Base-by-base conservation (phyloP, 1,140 invertebrate species). In the Olivierus martensii region DNA sequence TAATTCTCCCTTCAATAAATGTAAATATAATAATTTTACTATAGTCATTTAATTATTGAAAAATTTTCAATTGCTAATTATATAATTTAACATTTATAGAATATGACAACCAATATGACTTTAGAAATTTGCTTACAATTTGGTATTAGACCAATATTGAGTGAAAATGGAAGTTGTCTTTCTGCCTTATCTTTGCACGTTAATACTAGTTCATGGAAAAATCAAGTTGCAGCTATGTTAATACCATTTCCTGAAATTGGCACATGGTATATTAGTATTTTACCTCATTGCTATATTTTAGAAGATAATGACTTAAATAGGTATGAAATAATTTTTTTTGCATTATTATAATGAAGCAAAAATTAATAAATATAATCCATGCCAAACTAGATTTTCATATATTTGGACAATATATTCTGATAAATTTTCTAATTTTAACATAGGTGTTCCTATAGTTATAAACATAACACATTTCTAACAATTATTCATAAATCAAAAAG, bases 221-320 rank as follows among this genome's bases (percentile, higher is more conserved):
- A 57, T 56, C 55, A 62, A 2, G 57, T 73, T 44, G 59, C 60
- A 28, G 67, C 55, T 46, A 62, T 82, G 5, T 74, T 82, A 55
- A 77, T 87, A 12, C 84, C 85, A 1, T 87, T 77, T 64, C 85
- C 85, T 0, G 83, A 87, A 62, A 76, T 79, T 14, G 84, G 84
- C 0, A 66, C 43, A 21, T 57, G 56, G 56, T 57, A 53, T 39
- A 41, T 53, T 36, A 47, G 47, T 38, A 14, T 57, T 12, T 42
- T 45, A 34, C 22, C 56, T 19, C 18, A n/a, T n/a, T 57, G 55
- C 36, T 57, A 52, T 46, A 17, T 19, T 18, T 6, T 9, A 14
- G 42, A 45, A 18, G 18, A 18, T 22, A 21, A 50, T 15, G 34
- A 56, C 11, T 51, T 46, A 35, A 51, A 19, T 51, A 45, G 17